Percentiles rank a stretch among this genome's conserved stretches.
phyloP scores from a whole-genome alignment of 2,113 vertebrate species.

The Tretioscincus oriximinensis region DNA sequence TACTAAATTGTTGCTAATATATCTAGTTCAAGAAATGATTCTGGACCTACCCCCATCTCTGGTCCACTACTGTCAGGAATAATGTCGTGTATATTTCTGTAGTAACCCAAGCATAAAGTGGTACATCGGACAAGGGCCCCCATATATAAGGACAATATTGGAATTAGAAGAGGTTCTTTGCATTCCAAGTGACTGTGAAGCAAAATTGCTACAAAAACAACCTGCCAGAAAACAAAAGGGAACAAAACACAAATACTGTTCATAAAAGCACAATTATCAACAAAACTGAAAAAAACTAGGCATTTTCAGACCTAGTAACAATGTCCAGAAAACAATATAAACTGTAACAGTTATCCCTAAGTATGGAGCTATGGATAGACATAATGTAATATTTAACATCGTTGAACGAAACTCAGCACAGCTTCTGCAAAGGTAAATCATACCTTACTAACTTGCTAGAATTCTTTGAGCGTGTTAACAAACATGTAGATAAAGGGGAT shows the following conservation, averaged over 20 bases:
- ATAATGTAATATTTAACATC: no score
- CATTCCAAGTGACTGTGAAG: constrained; percentile 96
- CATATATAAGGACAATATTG: constrained; percentile 96
- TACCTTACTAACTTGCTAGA: no score
- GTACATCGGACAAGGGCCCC: constrained; percentile 92
- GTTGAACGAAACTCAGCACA: no score
- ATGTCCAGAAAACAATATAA: not conserved
- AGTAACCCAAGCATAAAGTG: constrained; percentile 91
- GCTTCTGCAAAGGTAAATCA: no score
- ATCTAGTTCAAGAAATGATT: not conserved
- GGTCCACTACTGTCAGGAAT: constrained; percentile 90
- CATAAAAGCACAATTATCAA: not conserved
- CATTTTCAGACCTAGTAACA: not conserved
- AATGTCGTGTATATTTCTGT: constrained; percentile 90
- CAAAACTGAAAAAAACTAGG: not conserved
- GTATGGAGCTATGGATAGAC: not conserved
- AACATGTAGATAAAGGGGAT: no score
- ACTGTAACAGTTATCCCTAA: not conserved
- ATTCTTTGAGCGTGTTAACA: no score
- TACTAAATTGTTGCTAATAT: not conserved
- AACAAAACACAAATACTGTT: not conserved
- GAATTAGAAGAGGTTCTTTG: constrained; percentile 91
- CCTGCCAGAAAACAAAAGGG: constrained; percentile 67
- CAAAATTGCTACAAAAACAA: constrained; percentile 94
- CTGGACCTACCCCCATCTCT: constrained; percentile 85